Percentiles rank a stretch among this genome's conserved stretches.
phyloP scores from a whole-genome alignment of 2,797 vertebrate species.

The Miichthys miiuy region DNA sequence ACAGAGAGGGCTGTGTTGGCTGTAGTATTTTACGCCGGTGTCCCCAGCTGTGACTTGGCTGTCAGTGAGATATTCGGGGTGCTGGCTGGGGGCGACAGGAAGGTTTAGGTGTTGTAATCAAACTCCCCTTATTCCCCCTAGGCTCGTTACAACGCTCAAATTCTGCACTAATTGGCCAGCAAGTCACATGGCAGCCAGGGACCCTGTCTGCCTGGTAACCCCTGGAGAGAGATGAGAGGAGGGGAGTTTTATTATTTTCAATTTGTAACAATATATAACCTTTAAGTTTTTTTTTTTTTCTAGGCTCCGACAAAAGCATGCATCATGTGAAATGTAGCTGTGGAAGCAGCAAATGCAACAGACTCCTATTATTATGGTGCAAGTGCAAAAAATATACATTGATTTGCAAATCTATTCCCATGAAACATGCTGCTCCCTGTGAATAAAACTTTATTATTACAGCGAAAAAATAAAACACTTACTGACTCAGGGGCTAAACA shows the following conservation, averaged over 20 bases:
- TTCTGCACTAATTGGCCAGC: conserved; percentile 80
- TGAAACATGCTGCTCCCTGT: conserved; percentile 14
- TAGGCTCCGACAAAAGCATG: conserved; percentile 19
- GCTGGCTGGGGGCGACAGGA: conserved; percentile 74
- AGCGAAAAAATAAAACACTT: conserved; percentile 7
- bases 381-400: conserved; percentile 31
- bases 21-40: neutral
- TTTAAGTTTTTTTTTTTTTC: conserved; percentile 68
- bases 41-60: conserved; percentile 76
- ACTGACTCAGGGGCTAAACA: conserved; percentile 13
- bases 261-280: conserved; percentile 70
- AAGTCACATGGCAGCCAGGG: conserved; percentile 72
- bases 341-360: conserved; percentile 22
- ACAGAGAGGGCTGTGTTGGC: conserved; percentile 66
- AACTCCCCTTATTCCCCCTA: conserved; percentile 75
- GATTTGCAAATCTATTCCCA: conserved; percentile 30
- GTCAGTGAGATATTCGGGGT: conserved; percentile 79
- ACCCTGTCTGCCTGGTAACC: conserved; percentile 71
- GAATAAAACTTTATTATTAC: conserved; percentile 22
- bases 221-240: conserved; percentile 57
- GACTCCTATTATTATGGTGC: conserved; percentile 25
- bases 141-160: conserved; percentile 78
- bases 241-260: conserved; percentile 71
- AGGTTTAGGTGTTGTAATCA: conserved; percentile 86
- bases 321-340: conserved; percentile 33